These are phyloP conservation scores for Podarcis raffonei DNA, from an alignment of 2,113 vertebrate genomes.

Conservation along the genomic window DNA sequence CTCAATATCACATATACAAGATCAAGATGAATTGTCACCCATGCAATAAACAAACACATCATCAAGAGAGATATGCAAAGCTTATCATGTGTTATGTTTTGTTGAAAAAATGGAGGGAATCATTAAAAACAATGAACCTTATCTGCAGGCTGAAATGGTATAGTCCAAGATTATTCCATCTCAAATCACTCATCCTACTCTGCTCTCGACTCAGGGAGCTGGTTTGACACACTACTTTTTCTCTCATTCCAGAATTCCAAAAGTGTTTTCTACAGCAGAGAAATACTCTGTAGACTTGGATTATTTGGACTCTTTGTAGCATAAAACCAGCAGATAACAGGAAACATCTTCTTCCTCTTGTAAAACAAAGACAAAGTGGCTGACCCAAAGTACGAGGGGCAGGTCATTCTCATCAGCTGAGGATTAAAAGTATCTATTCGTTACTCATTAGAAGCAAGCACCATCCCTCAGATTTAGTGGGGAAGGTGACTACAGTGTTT, in stretches of 20 bases:
- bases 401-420: constrained; percentile 28
- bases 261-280: constrained; percentile 39
- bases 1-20: too few relatives aligned
- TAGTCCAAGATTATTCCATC: neutral
- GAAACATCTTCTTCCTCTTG: constrained; percentile 64
- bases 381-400: constrained; percentile 15
- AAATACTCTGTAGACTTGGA: constrained; percentile 28
- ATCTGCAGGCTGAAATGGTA: neutral
- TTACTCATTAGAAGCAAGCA: constrained; percentile 16
- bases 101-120: neutral
- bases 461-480: neutral
- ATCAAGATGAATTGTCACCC: neutral
- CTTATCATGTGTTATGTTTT: neutral
- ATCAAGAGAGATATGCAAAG: too few relatives aligned
- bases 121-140: neutral
- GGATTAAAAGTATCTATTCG: neutral
- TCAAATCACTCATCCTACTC: too few relatives aligned
- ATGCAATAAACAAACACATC: neutral
- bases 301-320: constrained; percentile 40
- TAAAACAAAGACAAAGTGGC: constrained; percentile 35
- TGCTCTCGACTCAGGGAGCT: constrained; percentile 24
- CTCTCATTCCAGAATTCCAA: neutral
- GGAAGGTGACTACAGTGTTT: neutral
- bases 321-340: constrained; percentile 53
- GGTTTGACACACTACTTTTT: neutral